Conservation (phyloP, 2,113 vertebrate species). For the Pachyramphus minor region DNA sequence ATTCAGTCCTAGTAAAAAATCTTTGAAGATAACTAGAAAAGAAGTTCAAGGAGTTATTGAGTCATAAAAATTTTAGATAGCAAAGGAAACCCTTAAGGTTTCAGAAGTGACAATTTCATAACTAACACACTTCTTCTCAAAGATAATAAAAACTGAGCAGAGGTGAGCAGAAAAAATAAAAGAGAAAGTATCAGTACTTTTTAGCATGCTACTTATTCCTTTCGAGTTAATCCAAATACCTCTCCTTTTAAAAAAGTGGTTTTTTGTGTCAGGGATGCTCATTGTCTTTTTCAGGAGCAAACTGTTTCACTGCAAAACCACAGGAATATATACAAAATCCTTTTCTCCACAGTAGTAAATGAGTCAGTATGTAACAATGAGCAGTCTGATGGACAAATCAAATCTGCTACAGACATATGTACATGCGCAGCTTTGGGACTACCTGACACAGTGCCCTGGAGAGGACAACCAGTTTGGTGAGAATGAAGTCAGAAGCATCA, state of each 20-base stretch:
- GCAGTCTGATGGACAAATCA: neutral
- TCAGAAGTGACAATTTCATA: constrained; percentile 8
- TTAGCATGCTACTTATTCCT: neutral
- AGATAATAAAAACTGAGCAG: neutral
- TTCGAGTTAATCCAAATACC: neutral
- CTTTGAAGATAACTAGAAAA: constrained; percentile 18
- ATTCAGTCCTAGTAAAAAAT: neutral
- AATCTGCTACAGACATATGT: neutral
- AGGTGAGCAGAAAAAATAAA: neutral
- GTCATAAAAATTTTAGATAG: neutral
- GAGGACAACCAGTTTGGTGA: neutral
- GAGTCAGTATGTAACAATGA: neutral
- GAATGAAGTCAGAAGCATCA: neutral
- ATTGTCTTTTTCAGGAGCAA: neutral
- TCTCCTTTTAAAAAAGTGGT: neutral
- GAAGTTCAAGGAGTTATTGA: neutral
- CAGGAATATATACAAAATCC: neutral
- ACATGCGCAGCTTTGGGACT: neutral
- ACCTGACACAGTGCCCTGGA: neutral
- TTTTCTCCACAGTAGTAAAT: neutral
- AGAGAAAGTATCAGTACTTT: neutral
- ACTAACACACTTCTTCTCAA: neutral
- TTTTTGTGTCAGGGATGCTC: neutral
- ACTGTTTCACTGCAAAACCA: neutral
- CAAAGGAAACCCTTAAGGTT: neutral